Percentiles rank a stretch among this genome's conserved stretches.
Evolutionary conservation across 2,797 vertebrate genomes (phyloP).

Genomic region (Geotrypetes seraphini): DNA sequence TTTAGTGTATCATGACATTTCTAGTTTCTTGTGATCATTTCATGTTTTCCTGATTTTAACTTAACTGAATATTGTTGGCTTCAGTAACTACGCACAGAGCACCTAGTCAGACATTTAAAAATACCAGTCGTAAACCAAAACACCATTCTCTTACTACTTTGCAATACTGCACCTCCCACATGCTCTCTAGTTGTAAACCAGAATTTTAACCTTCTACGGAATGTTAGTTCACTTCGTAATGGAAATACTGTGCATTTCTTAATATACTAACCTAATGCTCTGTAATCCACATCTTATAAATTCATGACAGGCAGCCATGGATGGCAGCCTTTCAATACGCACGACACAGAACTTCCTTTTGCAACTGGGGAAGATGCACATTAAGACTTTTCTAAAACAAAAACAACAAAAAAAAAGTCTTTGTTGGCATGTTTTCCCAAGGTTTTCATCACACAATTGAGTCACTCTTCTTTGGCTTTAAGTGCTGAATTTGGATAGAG

Average conservation of each 20-base stretch:
- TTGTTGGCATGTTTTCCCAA: conserved; percentile 4
- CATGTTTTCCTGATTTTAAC: too few relatives aligned
- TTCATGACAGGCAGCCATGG: background rate
- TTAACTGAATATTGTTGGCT: too few relatives aligned
- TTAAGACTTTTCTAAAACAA: conserved; percentile 20
- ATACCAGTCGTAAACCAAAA: too few relatives aligned
- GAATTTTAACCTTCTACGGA: background rate
- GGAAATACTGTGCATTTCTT: background rate
- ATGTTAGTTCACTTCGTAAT: background rate
- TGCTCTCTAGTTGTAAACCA: background rate
- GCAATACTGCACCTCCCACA: too few relatives aligned
- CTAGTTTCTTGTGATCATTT: too few relatives aligned
- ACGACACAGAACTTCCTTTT: conserved; percentile 22
- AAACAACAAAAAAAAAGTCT: too few relatives aligned
- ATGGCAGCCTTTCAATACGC: conserved; percentile 1
- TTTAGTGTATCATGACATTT: too few relatives aligned
- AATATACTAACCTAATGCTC: conserved; percentile 8
- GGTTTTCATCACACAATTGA: conserved; percentile 8
- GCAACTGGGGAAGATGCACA: conserved; percentile 14
- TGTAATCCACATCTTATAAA: conserved; percentile 8
- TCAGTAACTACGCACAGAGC: too few relatives aligned
- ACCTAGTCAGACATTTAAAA: background rate
- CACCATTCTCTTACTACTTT: too few relatives aligned
- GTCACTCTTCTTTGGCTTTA: conserved; percentile 3
- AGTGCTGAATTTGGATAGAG: conserved; percentile 4